Percentiles rank a stretch among this genome's conserved stretches.
Evolutionary conservation across 35 echinoderm and acorn worm species (phyloP).

Genomic region (Holothuria glaberrima): DNA sequence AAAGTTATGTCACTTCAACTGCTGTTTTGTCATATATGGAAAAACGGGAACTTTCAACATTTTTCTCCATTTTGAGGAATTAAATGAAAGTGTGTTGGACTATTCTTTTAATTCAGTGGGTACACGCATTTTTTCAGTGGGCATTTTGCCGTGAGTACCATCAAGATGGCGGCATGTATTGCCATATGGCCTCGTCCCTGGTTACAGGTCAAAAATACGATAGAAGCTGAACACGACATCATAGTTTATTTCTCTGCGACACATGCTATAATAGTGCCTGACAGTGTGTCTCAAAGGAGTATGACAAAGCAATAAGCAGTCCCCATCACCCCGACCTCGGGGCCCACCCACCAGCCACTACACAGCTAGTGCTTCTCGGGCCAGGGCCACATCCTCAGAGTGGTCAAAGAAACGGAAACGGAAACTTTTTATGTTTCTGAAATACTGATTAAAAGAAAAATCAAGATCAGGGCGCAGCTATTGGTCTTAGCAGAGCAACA

Average conservation of each 20-base stretch:
- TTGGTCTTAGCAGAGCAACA: conserved; percentile 34
- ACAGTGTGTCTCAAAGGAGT: conserved; percentile 33
- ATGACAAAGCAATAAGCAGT: background rate
- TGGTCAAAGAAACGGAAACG: background rate
- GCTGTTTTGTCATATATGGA: too few species aligned
- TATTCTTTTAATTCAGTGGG: background rate
- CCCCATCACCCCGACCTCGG: conserved; percentile 6
- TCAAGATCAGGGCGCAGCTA: conserved; percentile 12
- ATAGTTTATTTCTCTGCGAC: conserved; percentile 23
- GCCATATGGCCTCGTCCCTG: conserved; percentile 19
- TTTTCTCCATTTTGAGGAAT: too few species aligned
- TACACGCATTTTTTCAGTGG: background rate
- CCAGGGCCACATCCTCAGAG: background rate
- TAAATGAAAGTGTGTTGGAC: too few species aligned
- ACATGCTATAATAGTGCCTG: conserved; percentile 41
- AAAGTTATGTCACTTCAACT: too few species aligned
- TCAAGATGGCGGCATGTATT: conserved; percentile 17
- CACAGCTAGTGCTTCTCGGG: background rate
- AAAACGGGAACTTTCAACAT: too few species aligned
- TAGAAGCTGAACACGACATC: background rate
- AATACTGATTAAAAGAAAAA: background rate
- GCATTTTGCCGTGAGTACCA: conserved; percentile 19
- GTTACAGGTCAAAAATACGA: background rate
- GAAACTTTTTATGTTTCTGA: conserved; percentile 37
- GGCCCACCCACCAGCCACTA: background rate